Conservation (phyloP, 2,888 invertebrate species). For the Lithophane semibrunnea region DNA sequence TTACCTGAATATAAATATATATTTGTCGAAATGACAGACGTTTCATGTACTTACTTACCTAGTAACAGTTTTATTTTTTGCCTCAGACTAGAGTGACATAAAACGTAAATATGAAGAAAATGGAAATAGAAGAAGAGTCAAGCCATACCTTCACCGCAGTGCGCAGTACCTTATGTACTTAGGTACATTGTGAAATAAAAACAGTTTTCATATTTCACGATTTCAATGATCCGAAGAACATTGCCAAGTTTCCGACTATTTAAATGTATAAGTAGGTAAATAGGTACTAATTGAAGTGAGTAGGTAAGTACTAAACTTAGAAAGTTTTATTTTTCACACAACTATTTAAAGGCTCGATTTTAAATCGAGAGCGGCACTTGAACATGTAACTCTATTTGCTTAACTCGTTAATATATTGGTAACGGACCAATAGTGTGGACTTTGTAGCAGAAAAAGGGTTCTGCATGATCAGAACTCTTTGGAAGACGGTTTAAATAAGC, state of each 20-base stretch:
- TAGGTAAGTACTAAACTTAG: background rate
- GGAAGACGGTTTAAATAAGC: background rate
- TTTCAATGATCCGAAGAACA: background rate
- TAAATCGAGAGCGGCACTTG: constrained; percentile 3
- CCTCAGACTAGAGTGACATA: background rate
- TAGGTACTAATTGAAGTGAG: background rate
- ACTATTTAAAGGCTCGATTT: background rate
- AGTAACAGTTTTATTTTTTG: background rate
- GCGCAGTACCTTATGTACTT: background rate
- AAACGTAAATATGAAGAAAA: no score
- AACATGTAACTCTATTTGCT: constrained; percentile 8
- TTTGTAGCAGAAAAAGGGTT: background rate
- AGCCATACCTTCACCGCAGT: background rate
- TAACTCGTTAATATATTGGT: constrained; percentile 1
- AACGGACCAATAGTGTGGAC: background rate
- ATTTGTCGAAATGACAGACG: constrained; percentile 5
- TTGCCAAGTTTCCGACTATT: background rate
- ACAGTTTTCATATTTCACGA: background rate
- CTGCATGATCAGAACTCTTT: background rate
- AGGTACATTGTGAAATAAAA: background rate
- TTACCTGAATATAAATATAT: constrained; percentile 11
- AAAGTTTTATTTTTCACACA: background rate
- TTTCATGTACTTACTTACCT: background rate
- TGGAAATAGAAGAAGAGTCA: background rate
- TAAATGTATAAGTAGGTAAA: background rate